Percentiles rank a stretch among this genome's conserved stretches.
Evolutionary conservation across 1,140 invertebrate species (phyloP).

Genomic region (Conus betulinus): DNA sequence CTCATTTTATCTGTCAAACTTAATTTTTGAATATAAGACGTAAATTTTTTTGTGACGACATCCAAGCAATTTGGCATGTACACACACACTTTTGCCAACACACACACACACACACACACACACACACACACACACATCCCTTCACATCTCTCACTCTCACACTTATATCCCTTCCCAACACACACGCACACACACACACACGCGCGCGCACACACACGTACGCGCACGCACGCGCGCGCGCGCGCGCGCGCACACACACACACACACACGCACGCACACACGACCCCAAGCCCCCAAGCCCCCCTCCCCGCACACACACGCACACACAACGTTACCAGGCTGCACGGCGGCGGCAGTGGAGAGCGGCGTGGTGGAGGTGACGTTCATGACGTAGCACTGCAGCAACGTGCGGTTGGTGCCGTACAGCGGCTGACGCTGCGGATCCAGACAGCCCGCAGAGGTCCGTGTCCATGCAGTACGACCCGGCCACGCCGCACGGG

Average conservation of each 20-base stretch:
- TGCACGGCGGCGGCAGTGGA: neutral
- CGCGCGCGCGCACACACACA: neutral
- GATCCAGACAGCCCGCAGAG: neutral
- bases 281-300: too few relatives aligned
- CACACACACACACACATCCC: too few relatives aligned
- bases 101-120: too few relatives aligned
- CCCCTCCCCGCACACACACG: neutral
- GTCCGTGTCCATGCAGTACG: conserved; percentile 1
- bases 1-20: too few relatives aligned
- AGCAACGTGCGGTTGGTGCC: neutral
- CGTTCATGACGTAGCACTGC: neutral
- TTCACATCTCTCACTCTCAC: too few relatives aligned
- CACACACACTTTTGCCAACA: too few relatives aligned
- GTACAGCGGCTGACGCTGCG: neutral
- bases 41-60: too few relatives aligned
- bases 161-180: neutral
- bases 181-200: conserved; percentile 6
- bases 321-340: neutral
- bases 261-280: too few relatives aligned
- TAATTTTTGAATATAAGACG: too few relatives aligned
- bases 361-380: neutral
- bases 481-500: neutral
- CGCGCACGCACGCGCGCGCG: neutral
- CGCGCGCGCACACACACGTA: neutral
- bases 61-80: too few relatives aligned